phyloP scores from a whole-genome alignment of 2,888 invertebrate species.

The Drosophila macrospina region DNA sequence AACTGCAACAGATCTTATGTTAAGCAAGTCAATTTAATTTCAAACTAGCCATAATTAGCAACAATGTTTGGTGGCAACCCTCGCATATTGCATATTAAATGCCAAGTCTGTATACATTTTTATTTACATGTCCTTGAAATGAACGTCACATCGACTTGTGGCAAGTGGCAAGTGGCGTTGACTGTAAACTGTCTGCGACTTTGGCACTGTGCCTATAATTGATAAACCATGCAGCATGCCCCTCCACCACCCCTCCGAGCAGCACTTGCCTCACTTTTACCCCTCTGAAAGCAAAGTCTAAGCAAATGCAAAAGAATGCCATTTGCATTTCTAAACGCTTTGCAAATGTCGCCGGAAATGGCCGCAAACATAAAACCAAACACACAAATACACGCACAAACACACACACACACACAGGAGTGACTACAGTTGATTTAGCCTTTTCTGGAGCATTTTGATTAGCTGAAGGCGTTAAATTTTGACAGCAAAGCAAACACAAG shows the following conservation, averaged over 20 bases:
- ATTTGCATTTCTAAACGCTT: conserved; percentile 76
- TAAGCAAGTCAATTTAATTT: too few relatives aligned
- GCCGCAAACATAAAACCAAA: conserved; percentile 50
- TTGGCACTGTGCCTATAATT: conserved; percentile 58
- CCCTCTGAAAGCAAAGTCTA: conserved; percentile 2
- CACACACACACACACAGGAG: conserved; percentile 3
- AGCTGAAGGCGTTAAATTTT: conserved; percentile 44
- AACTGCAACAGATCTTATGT: too few relatives aligned
- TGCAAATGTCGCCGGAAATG: conserved; percentile 62
- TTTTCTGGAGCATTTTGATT: conserved; percentile 39
- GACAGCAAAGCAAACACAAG: conserved; percentile 35
- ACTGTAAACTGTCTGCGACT: conserved; percentile 53
- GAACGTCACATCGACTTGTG: conserved; percentile 51
- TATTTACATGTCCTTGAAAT: conserved; percentile 65
- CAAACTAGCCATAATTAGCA: background rate
- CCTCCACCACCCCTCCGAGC: background rate
- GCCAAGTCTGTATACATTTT: conserved; percentile 35
- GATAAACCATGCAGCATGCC: conserved; percentile 48
- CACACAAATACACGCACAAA: conserved; percentile 5
- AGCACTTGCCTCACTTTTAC: background rate
- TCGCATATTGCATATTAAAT: conserved; percentile 59
- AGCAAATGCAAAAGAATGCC: conserved; percentile 63
- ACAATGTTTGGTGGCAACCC: conserved; percentile 13
- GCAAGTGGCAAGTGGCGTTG: conserved; percentile 64
- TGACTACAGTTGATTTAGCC: conserved; percentile 9